Conservation (phyloP, 1,140 invertebrate species). For the Drosophila saltans region DNA sequence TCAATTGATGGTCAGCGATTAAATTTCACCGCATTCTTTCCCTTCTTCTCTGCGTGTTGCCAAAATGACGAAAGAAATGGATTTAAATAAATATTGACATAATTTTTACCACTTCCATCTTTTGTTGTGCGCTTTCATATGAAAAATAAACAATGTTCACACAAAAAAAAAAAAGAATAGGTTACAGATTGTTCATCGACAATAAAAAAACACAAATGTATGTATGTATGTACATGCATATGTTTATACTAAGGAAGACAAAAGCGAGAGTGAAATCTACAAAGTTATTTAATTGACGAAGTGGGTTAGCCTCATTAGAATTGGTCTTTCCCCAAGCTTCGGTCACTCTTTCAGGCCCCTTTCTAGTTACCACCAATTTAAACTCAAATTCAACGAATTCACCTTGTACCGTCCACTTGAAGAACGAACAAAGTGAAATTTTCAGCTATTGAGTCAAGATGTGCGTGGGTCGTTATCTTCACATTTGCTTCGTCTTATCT, state of each 20-base stretch:
- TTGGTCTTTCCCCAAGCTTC: constrained; percentile 2
- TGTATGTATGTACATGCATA: constrained; percentile 5
- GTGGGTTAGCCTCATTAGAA: constrained; percentile 55
- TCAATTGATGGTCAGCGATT: constrained; percentile 60
- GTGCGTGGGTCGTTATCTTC: constrained; percentile 2
- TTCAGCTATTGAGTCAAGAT: constrained; percentile 49
- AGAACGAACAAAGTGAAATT: constrained; percentile 50
- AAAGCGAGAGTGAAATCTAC: constrained; percentile 78
- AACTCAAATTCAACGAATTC: constrained; percentile 14
- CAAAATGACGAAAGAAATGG: constrained; percentile 62
- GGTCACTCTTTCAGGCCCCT: not conserved
- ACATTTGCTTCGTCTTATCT: not conserved
- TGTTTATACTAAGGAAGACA: constrained; percentile 10
- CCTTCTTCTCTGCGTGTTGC: constrained; percentile 16
- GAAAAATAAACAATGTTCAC: constrained; percentile 28
- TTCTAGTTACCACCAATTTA: not conserved
- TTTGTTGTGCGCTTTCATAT: not conserved
- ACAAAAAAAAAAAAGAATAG: constrained; percentile 34
- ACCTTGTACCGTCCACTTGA: not conserved
- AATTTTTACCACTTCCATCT: constrained; percentile 51
- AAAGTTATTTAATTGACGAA: constrained; percentile 73
- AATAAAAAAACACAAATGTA: constrained; percentile 17
- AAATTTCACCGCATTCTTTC: constrained; percentile 67
- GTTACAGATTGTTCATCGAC: constrained; percentile 31
- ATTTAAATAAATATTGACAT: constrained; percentile 82